Base-by-base conservation (phyloP, 2,888 invertebrate genomes). In the Erebia ligea region DNA sequence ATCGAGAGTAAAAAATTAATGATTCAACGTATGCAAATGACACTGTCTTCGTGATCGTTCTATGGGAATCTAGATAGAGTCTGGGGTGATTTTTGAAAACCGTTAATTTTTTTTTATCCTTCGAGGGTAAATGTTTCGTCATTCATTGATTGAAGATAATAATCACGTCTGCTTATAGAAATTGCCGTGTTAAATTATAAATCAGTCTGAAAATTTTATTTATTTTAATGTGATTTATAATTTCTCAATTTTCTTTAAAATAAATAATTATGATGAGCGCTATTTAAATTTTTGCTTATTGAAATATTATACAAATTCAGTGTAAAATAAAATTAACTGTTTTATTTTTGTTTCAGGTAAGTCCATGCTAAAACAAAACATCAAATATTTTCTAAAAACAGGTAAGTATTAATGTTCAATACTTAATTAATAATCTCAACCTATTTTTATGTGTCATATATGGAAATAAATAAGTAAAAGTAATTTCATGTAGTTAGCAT, bases 11-110 rank as follows among this genome's bases (percentile, higher is more conserved):
- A 83, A 85, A 91, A 91, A 92, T 90, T 93, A 91, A 91, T 89
- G 87, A 92, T 88, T 85, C 81, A 80, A 80, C 79, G 80, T 91
- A 93, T 93, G 92, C 89, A 92, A 92, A 92, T 90, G 76, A 50
- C 52, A 71, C 67, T 76, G 78, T 81, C 77, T 76, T 70, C 70
- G 79, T 80, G 83, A 80, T 85, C 82, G 81, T 75, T 80, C 80
- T 88, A 88, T 91, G 91, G 88, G 89, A 91, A 90, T 84, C 74
- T 68, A 71, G 71, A 52, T 67, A 61, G 40, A 42, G 68, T 74
- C 73, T 74, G 70, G 75, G 74, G 75, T 76, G 70, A 75, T 15
- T 42, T 68, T 73, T 58, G 34, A 34, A 19, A 70, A 67, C 71
- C 74, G 71, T 76, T 77, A 70, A 52, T 67, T 75, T 75, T 76